phyloP scores from a whole-genome alignment of 2,113 vertebrate genomes.

The Nannobrachium achirus region DNA sequence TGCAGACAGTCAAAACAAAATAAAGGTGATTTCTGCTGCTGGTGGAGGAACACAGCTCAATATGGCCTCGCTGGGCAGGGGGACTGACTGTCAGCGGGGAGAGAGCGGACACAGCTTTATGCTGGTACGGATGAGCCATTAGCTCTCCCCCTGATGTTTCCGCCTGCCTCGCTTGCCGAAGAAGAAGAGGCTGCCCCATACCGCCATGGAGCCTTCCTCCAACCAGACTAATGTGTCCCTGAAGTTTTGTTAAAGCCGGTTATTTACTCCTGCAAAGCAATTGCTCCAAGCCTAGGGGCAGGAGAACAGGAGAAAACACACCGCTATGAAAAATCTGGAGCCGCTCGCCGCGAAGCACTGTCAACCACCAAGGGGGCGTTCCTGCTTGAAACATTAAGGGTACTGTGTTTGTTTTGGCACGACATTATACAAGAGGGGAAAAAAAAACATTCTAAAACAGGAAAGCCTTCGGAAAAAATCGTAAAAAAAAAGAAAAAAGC shows the following conservation, averaged over 20 bases:
- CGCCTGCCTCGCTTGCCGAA: conserved; percentile 49
- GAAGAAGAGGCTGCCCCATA: conserved; percentile 54
- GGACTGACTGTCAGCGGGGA: conserved; percentile 66
- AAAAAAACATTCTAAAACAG: conserved; percentile 32
- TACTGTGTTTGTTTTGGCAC: conserved; percentile 75
- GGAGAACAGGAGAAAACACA: conserved; percentile 41
- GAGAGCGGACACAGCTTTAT: conserved; percentile 67
- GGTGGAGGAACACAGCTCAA: conserved; percentile 70
- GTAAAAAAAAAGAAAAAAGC: background rate
- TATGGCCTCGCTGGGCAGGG: conserved; percentile 68
- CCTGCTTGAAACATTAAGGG: conserved; percentile 61
- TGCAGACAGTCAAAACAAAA: conserved; percentile 80
- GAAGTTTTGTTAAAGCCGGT: conserved; percentile 84
- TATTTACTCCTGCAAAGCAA: conserved; percentile 82
- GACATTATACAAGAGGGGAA: conserved; percentile 58
- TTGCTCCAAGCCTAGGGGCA: conserved; percentile 70
- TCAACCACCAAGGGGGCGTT: conserved; percentile 69
- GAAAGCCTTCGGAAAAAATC: background rate
- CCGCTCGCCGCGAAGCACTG: conserved; percentile 63
- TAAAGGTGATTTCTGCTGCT: conserved; percentile 59
- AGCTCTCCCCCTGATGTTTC: conserved; percentile 58
- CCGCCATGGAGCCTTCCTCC: conserved; percentile 63
- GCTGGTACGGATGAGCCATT: conserved; percentile 72
- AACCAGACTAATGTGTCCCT: conserved; percentile 79
- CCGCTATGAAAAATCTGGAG: conserved; percentile 63